phyloP scores from a whole-genome alignment of 2,797 vertebrate species.

The Gallinago nigripennis region DNA sequence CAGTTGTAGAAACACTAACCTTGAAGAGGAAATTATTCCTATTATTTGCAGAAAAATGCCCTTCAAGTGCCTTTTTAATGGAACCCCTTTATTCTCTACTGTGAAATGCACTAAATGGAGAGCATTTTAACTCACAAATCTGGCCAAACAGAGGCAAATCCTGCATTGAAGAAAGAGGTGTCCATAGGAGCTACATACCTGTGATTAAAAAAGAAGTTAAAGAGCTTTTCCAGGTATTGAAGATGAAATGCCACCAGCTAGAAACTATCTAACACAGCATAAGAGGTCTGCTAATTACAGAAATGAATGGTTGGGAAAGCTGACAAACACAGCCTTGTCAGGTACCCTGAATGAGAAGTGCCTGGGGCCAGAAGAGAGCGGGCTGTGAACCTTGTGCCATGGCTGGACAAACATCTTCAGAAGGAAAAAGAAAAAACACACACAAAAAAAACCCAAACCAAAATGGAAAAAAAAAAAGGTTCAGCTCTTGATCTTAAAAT shows the following conservation, averaged over 20 bases:
- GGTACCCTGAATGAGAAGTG: not conserved
- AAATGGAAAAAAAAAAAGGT: not conserved
- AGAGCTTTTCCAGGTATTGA: not conserved
- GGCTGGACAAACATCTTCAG: not conserved
- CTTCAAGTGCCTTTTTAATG: slow-evolving; percentile 17
- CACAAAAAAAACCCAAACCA: too few relatives aligned
- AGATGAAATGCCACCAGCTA: not conserved
- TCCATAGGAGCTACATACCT: not conserved
- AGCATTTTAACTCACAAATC: slow-evolving; percentile 19
- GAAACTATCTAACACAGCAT: not conserved
- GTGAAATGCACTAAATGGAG: slow-evolving; percentile 21
- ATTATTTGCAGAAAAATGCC: not conserved
- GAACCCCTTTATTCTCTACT: not conserved
- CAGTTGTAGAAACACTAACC: not conserved
- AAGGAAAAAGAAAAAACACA: not conserved
- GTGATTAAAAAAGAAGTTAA: not conserved
- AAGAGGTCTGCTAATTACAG: not conserved
- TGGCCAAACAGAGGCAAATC: not conserved
- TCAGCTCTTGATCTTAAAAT: not conserved
- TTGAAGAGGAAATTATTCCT: slow-evolving; percentile 15
- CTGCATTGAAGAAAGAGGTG: not conserved
- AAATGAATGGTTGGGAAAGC: not conserved
- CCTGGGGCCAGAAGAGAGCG: not conserved
- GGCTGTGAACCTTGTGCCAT: rapidly evolving
- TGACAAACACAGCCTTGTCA: not conserved